Base-by-base conservation (phyloP, 2,888 invertebrate species). In the Zygothrica quintamaculata region DNA sequence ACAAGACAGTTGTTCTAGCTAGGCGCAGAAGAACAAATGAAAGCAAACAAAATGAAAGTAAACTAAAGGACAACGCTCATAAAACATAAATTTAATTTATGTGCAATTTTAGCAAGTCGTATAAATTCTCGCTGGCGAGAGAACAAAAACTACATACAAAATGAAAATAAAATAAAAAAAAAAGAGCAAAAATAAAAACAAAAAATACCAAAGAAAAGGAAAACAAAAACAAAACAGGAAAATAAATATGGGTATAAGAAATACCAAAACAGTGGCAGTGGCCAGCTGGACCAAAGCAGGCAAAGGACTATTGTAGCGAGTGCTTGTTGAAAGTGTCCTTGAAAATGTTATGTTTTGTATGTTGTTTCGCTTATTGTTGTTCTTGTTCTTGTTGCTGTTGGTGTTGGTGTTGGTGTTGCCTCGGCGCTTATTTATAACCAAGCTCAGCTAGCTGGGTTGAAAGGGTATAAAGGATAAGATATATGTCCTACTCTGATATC, bases 71-170 rank as follows among this genome's bases (percentile, higher is more conserved):
- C 87, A 80, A 74, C 74, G 77, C 77, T 86, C 82, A 86, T 84
- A 87, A 87, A 85, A 84, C 84, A 84, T 84, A 86, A 86, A 84
- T 84, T 84, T 84, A 86, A 84, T 84, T 84, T 84, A 84, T 84
- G 84, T 84, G 87, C 84, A 86, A 86, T 86, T 86, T 84, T 84
- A 82, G 82, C 81, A 86, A 82, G 78, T 84, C 82, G 86, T 84
- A 82, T 82, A 82, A 86, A 82, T 82, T 86, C 76, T 70, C 69
- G 59, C 64, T 68, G 65, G 66, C 64, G 61, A 70, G 57, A 67
- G 59, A 76, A 71, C 65, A 65, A 64, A 43, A 77, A 55, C 13
- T 47, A 26, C 18, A 53, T 11, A 25, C n/a, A 34, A 53, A 47
- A 29, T 7, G 33, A 50, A 52, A 43, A 47, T 22, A 15, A 34